Conservation (phyloP, 2,113 vertebrate species). For the Regulus satrapa region DNA sequence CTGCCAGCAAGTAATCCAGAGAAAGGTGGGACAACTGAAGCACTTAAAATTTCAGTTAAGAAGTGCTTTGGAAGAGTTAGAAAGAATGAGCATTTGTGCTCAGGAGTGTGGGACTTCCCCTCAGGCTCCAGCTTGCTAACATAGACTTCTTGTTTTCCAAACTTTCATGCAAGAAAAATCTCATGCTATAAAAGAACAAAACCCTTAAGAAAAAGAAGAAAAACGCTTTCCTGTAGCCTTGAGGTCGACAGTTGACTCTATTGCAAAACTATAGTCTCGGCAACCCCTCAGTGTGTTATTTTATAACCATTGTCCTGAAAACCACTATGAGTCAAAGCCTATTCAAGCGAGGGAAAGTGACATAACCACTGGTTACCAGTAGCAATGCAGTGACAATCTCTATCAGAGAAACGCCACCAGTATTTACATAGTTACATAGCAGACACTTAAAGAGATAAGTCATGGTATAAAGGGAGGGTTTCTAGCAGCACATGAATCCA, state of each 20-base stretch:
- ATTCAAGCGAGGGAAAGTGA: slow-evolving; percentile 59
- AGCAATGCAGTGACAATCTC: slow-evolving; percentile 38
- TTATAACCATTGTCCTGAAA: slow-evolving; percentile 68
- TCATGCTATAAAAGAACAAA: background rate
- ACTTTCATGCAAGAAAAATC: background rate
- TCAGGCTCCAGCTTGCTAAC: background rate
- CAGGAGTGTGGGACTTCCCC: background rate
- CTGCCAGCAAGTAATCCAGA: background rate
- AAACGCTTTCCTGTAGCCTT: background rate
- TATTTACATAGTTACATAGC: slow-evolving; percentile 58
- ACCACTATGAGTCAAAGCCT: slow-evolving; percentile 60
- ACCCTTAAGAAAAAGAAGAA: background rate
- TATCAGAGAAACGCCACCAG: background rate
- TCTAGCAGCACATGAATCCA: background rate
- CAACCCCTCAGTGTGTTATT: slow-evolving; percentile 40
- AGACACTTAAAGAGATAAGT: slow-evolving; percentile 27
- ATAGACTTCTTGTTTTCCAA: background rate
- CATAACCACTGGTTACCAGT: slow-evolving; percentile 56
- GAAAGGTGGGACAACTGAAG: background rate
- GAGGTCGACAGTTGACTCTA: background rate
- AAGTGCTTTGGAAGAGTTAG: background rate
- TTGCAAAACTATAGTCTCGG: slow-evolving; percentile 16
- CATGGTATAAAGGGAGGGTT: background rate
- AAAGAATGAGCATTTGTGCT: background rate
- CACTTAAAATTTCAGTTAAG: background rate